Evolutionary conservation across 2,797 vertebrate genomes (phyloP).

Genomic region (Forpus xanthops): DNA sequence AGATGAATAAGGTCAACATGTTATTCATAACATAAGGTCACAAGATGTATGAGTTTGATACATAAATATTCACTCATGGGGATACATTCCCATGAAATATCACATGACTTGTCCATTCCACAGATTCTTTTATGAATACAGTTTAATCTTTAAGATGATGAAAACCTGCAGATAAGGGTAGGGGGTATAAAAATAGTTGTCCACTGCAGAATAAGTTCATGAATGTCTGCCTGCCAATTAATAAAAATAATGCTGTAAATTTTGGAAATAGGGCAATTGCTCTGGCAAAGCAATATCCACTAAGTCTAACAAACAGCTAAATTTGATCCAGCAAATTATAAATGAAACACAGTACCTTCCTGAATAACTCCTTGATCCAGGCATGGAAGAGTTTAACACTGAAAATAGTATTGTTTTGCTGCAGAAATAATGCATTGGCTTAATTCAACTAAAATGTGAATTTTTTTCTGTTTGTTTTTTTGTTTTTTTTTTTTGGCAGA

Average conservation of each 20-base stretch:
- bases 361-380: not conserved
- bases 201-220: not conserved
- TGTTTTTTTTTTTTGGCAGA: not conserved
- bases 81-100: conserved; percentile 10
- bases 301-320: not conserved
- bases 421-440: not conserved
- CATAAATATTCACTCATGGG: not conserved
- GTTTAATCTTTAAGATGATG: conserved; percentile 4
- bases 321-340: not conserved
- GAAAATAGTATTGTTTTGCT: not conserved
- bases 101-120: not conserved
- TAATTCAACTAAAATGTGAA: not conserved
- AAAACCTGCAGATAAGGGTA: not conserved
- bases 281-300: not conserved
- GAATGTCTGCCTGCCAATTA: not conserved
- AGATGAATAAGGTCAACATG: conserved; percentile 3
- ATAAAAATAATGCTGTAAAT: not conserved
- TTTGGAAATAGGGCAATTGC: not conserved
- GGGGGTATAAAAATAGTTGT: not conserved
- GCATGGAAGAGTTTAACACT: not conserved
- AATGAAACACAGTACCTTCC: not conserved
- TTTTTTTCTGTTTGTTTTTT: not conserved
- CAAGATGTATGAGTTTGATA: conserved; percentile 28
- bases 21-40: conserved; percentile 6
- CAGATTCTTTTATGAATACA: not conserved